These are phyloP conservation scores for Nomada lathburiana DNA, from an alignment of 2,888 invertebrate genomes.

Conservation along the genomic window DNA sequence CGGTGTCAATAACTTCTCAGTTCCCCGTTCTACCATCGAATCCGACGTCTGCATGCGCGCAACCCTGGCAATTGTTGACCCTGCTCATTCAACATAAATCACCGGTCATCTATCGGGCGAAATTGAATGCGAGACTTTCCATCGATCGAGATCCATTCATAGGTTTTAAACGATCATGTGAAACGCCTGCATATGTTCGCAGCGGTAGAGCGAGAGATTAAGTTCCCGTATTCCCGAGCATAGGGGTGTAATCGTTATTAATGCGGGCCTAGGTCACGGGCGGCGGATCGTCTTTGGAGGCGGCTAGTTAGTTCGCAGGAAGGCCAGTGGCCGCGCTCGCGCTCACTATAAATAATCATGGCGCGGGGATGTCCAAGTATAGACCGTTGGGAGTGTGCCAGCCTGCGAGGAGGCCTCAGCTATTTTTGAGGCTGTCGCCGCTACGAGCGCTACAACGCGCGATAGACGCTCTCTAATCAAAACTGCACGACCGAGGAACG, in stretches of 20 bases:
- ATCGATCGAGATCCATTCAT: background rate
- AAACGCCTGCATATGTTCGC: background rate
- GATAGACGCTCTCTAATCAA: constrained; percentile 74
- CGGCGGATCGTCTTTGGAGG: constrained; percentile 83
- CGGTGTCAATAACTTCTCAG: background rate
- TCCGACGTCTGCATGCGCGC: background rate
- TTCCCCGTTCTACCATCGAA: background rate
- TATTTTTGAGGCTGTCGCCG: constrained; percentile 83
- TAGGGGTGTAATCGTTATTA: constrained; percentile 78
- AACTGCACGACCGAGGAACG: constrained; percentile 52
- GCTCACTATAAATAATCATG: constrained; percentile 90
- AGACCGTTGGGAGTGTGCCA: constrained; percentile 93
- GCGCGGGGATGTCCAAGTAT: constrained; percentile 93
- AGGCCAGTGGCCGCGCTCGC: constrained; percentile 85
- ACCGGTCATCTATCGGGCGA: background rate
- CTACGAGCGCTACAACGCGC: constrained; percentile 75
- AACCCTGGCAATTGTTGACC: background rate
- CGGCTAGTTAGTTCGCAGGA: constrained; percentile 86
- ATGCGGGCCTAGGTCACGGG: constrained; percentile 86
- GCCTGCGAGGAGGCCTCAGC: constrained; percentile 84
- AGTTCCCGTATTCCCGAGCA: constrained; percentile 36
- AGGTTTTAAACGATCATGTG: background rate
- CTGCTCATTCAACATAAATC: constrained; percentile 11
- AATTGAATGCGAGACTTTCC: background rate
- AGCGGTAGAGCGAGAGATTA: constrained; percentile 28